These are phyloP conservation scores for Julus scandinavius DNA, from an alignment of 2,888 invertebrate genomes.

Conservation along the genomic window DNA sequence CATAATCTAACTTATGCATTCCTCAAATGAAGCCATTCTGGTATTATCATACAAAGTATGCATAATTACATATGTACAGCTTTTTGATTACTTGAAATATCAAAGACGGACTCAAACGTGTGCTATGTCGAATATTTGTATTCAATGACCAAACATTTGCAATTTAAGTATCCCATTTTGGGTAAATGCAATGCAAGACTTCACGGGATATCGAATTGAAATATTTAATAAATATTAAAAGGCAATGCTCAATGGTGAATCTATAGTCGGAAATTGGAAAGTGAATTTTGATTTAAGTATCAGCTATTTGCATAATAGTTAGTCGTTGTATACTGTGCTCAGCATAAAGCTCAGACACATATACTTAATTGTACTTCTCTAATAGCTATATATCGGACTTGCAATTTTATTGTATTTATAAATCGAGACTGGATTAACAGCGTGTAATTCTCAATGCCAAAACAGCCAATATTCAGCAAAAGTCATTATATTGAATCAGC, in stretches of 20 bases:
- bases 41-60: neutral
- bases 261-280: neutral
- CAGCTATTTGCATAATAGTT: neutral
- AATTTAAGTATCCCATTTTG: constrained; percentile 6
- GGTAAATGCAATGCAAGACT: constrained; percentile 1
- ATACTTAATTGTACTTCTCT: too few species aligned
- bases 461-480: too few species aligned
- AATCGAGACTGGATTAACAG: neutral
- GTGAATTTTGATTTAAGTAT: neutral
- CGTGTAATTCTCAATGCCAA: neutral
- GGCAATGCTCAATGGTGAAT: neutral
- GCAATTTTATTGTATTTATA: neutral
- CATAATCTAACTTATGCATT: neutral
- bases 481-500: too few species aligned
- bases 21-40: neutral
- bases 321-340: neutral
- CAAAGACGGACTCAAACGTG: neutral
- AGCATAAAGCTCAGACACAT: neutral
- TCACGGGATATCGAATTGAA: constrained; percentile 4
- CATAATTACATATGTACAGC: neutral
- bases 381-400: too few species aligned
- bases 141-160: neutral
- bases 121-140: neutral
- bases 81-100: neutral
- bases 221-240: constrained; percentile 25